Evolutionary conservation across 2,888 invertebrate genomes (phyloP), one percentile per base, ranked within the genome.

Genomic region (Erebia epiphron): DNA sequence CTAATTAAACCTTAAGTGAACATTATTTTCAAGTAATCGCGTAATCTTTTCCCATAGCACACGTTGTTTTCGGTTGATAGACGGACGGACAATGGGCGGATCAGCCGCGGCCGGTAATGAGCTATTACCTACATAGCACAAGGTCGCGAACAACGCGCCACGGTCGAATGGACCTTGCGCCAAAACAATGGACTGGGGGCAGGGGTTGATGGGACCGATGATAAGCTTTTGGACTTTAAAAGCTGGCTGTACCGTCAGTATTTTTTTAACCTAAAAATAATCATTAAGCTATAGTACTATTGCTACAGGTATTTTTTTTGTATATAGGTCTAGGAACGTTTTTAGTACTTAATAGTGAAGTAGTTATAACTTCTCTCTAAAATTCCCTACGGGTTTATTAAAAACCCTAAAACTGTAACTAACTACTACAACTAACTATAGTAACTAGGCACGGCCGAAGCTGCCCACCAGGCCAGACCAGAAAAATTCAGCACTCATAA

Each of bases 31-130:
- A 46, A 62, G 49, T 46, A 62, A 62, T 62, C 62, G 18, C 18
- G 14, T 21, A 46, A 62, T 62, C 62, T 62, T 49, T 61, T 62
- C 62, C 49, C 62, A 62, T 62, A 62, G 21, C 46, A 62, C 49
- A 21, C 49, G 46, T 18, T 21, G 46, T 8, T 46, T 46, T 35
- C 49, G 61, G 13, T n/a, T n/a, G n/a, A 46, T 63, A 49, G 52
- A 58, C 63, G 16, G 14, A 70, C 56, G 62, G 71, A 75, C 73
- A 76, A 76, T 75, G 50, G 71, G 67, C 43, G 61, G 56, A 69
- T 65, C 69, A 43, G 75, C 68, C 65, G 61, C 71, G 71, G 67
- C 57, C 58, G 68, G 67, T 73, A 76, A 75, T 70, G 75, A 75
- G 76, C 68, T 63, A 68, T 69, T 73, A 35, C 35, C 7, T 35